Evolutionary conservation across 2,113 vertebrate species (phyloP), one percentile per base, ranked within the genome.

Genomic region (Channa maculata): DNA sequence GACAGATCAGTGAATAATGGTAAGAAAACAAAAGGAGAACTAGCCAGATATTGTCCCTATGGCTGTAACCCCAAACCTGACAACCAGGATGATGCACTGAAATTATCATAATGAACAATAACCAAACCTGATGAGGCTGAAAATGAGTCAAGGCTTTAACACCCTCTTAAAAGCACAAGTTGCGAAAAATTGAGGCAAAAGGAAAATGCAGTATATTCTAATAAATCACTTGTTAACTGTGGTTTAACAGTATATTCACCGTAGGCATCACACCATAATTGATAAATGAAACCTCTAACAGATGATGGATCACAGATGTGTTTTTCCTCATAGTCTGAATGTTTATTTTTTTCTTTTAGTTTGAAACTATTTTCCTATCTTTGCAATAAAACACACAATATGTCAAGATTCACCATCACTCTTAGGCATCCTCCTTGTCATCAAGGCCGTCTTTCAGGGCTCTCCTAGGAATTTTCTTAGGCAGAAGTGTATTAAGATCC

Each of bases 401-500:
- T 55, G 65, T 76, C 54, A 63, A 39, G 10, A 24, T 14, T 37
- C 51, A 14, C 12, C 12, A 4, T 54, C 61, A n/a, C 43, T 50
- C 45, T 51, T 24, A 11, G 15, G 10, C 48, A 39, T 37, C 52
- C 43, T 49, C 1, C 51, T 55, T 34, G 45, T 80, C 57, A 8
- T 66, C 75, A 45, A n/a, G 44, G 57, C 61, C 65, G 13, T 50
- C 77, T 80, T 50, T 69, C 50, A 37, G 9, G 11, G 57, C 50
- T 71, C 15, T 65, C 45, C 46, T 6, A 34, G 13, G 38, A 59
- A 83, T 52, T 67, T 55, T 69, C 65, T 46, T 4, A 1, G 38
- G 55, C 63, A 65, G 63, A 79, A 54, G 53, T 76, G 87, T 82
- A 84, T 80, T 77, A 76, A 75, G 60, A 65, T 67, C 77, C 43